Base-by-base conservation (phyloP, 92 coral and sea anemone species). In the Parazoanthus swiftii region DNA sequence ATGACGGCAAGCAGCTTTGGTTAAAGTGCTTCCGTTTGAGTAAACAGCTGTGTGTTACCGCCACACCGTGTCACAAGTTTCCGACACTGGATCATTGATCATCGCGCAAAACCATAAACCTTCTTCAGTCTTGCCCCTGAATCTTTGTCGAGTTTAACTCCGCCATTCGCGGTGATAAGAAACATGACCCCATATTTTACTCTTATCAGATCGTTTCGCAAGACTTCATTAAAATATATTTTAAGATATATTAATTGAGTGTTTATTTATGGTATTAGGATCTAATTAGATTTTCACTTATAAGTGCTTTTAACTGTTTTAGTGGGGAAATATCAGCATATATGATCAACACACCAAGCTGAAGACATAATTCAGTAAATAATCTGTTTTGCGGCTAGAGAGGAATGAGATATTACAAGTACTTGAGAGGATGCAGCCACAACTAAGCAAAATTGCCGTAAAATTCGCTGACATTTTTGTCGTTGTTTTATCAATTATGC, bases 281-380 rank as follows among this genome's bases (percentile, higher is more conserved):
- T 46, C 59, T 82, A 82, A 82, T 82, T 82, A 82, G 86, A 82
- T 82, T 82, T 82, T 82, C 86, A 82, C 86, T 66, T 82, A 43
- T 67, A 82, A 82, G 86, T 66, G 86, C 86, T 66, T 82, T 82
- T 43, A 20, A 82, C 86, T 82, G 82, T 44, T 67, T 42, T 65
- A 11, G 56, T 82, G 76, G 76, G 82, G 50, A 82, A 67, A 39
- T 43, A 82, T 82, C 50, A 82, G 20, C 23, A 2, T 44, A 82
- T 82, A 48, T 65, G 86, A 82, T 82, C 86, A 82, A 66, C 56
- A 25, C 75, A 38, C 59, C 38, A 48, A 79, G 39, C 14, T 66
- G 76, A 23, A 67, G 86, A 82, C 86, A 63, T 81, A 59, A 67
- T 82, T 4, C 10, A n/a, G 21, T 76, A 42, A 68, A 11, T 43